Conservation (phyloP, 2,888 invertebrate species). For the Lepidochrysops patricia region DNA sequence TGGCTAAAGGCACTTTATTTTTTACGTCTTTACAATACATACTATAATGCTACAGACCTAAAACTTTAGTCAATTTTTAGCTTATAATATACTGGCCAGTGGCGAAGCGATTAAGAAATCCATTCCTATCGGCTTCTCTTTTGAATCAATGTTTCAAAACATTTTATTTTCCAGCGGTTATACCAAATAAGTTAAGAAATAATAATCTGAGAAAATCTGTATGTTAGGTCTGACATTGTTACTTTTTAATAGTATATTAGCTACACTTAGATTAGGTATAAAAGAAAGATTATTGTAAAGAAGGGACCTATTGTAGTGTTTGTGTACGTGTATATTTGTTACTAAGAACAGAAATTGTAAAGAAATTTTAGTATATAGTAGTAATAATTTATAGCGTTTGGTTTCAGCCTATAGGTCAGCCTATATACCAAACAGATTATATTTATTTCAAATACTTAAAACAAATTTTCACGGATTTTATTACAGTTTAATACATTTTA, state of each 20-base stretch:
- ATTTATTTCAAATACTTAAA: too few species aligned
- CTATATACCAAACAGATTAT: too few species aligned
- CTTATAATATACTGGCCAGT: not conserved
- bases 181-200: too few species aligned
- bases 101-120: too few species aligned
- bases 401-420: too few species aligned
- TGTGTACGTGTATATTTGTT: conserved; percentile 19
- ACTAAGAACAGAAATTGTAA: not conserved
- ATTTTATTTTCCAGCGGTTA: too few species aligned
- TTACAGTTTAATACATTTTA: too few species aligned
- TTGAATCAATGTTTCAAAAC: too few species aligned
- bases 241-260: not conserved
- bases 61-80: not conserved
- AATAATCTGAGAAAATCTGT: too few species aligned
- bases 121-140: too few species aligned
- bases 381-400: not conserved
- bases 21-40: not conserved
- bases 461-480: too few species aligned
- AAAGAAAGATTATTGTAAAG: conserved; percentile 21
- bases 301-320: conserved; percentile 45
- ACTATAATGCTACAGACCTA: not conserved
- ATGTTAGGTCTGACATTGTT: not conserved
- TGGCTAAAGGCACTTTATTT: not conserved
- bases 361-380: not conserved
- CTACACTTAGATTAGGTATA: conserved; percentile 3